Conservation (phyloP, 2,888 invertebrate genomes). For the Agriotes lineatus region DNA sequence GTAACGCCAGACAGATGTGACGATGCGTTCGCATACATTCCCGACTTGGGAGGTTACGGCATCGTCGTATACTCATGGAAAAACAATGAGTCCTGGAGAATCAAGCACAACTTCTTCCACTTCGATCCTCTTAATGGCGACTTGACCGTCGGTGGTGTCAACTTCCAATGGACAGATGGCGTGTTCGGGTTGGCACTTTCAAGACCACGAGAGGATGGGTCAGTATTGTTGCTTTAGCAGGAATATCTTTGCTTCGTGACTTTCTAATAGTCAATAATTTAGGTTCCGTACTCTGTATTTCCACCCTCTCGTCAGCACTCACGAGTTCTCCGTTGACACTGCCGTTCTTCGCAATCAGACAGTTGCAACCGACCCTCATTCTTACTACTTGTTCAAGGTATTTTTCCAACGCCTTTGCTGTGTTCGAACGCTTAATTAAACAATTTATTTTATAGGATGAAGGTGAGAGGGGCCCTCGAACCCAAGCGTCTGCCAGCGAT, state of each 20-base stretch:
- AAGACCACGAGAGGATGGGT: slow-evolving; percentile 69
- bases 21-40: slow-evolving; percentile 81
- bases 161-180: slow-evolving; percentile 90
- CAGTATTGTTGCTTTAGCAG: slow-evolving; percentile 39
- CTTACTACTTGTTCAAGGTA: slow-evolving; percentile 81
- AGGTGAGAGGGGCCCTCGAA: slow-evolving; percentile 78
- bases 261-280: slow-evolving; percentile 57
- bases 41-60: slow-evolving; percentile 82
- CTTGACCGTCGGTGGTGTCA: slow-evolving; percentile 81
- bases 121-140: slow-evolving; percentile 85
- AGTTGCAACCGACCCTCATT: slow-evolving; percentile 74
- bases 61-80: slow-evolving; percentile 83
- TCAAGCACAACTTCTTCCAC: slow-evolving; percentile 86
- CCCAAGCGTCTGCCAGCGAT: slow-evolving; percentile 81
- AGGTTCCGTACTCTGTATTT: slow-evolving; percentile 81
- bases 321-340: slow-evolving; percentile 84
- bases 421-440: too few relatives aligned
- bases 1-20: slow-evolving; percentile 77
- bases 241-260: too few relatives aligned
- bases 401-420: slow-evolving; percentile 20
- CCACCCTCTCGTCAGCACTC: slow-evolving; percentile 84
- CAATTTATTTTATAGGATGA: slow-evolving; percentile 66
- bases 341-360: slow-evolving; percentile 80
- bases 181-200: slow-evolving; percentile 81
- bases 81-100: slow-evolving; percentile 82